These are phyloP conservation scores for Peromyscus attwateri DNA, from an alignment of 2,797 vertebrate species.

Conservation along the genomic window DNA sequence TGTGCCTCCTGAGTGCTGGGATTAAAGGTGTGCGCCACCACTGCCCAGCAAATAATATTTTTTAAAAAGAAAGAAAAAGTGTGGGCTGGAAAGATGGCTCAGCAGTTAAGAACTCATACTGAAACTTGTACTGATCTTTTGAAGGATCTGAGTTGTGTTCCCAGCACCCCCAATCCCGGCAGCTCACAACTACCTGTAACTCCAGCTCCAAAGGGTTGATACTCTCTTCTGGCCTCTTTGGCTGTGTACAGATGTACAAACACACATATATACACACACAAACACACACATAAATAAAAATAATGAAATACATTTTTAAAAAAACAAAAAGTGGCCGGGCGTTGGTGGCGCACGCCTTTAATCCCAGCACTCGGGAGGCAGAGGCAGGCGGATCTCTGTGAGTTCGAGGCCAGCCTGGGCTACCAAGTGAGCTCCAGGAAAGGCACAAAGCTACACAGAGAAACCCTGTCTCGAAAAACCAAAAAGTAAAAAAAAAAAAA, in stretches of 20 bases:
- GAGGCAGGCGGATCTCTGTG: no score
- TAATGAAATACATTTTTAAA: no score
- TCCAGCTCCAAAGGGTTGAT: not conserved
- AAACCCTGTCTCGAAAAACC: no score
- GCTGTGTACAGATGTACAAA: not conserved
- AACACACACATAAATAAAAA: no score
- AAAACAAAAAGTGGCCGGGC: no score
- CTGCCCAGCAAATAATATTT: not conserved
- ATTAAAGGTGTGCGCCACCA: not conserved
- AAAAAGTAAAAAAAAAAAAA: no score
- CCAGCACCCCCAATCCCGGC: not conserved
- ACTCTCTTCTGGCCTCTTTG: not conserved
- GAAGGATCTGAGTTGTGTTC: not conserved
- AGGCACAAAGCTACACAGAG: no score
- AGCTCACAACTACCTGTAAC: not conserved
- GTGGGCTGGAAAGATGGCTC: not conserved
- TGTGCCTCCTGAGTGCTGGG: not conserved
- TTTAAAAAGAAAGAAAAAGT: not conserved
- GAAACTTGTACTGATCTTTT: not conserved
- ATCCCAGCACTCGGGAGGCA: no score
- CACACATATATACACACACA: no score
- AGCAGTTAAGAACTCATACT: not conserved
- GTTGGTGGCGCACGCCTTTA: no score
- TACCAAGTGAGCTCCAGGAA: no score
- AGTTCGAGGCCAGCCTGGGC: no score